phyloP scores from a whole-genome alignment of 2,113 vertebrate genomes.

The Sinocyclocheilus maitianheensis region DNA sequence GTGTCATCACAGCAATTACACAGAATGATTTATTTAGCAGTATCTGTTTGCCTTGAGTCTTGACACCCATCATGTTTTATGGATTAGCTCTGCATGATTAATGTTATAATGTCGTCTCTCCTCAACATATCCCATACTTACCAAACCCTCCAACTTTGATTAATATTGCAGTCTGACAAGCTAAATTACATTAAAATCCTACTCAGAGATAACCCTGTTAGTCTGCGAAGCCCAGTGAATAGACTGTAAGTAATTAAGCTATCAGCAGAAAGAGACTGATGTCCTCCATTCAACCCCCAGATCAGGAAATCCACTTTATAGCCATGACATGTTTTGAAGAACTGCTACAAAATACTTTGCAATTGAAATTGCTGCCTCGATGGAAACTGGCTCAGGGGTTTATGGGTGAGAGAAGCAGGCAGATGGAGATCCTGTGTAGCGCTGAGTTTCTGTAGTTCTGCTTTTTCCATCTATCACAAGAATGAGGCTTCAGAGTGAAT shows the following conservation, averaged over 20 bases:
- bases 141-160: slow-evolving; percentile 34
- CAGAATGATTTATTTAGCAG: slow-evolving; percentile 43
- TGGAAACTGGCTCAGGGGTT: slow-evolving; percentile 32
- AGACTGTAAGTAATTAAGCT: slow-evolving; percentile 36
- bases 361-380: slow-evolving; percentile 19
- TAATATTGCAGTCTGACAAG: slow-evolving; percentile 45
- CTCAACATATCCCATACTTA: slow-evolving; percentile 33
- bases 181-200: slow-evolving; percentile 42
- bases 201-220: slow-evolving; percentile 35
- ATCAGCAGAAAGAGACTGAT: slow-evolving; percentile 40
- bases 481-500: slow-evolving; percentile 27
- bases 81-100: slow-evolving; percentile 26
- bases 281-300: slow-evolving; percentile 34
- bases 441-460: slow-evolving; percentile 29
- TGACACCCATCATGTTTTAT: slow-evolving; percentile 30
- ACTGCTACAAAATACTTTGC: slow-evolving; percentile 22
- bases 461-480: slow-evolving; percentile 42
- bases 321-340: slow-evolving; percentile 29
- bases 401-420: slow-evolving; percentile 27
- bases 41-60: slow-evolving; percentile 26
- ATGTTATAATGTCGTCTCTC: slow-evolving; percentile 29
- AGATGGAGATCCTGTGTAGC: slow-evolving; percentile 48
- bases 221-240: slow-evolving; percentile 25
- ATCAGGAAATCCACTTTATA: slow-evolving; percentile 41
- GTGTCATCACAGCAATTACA: slow-evolving; percentile 32